A percentile compares a stretch with the other conserved stretches of the same genome.
phyloP scores from a whole-genome alignment of 1,140 invertebrate species.

The Parapsyche elsis region DNA sequence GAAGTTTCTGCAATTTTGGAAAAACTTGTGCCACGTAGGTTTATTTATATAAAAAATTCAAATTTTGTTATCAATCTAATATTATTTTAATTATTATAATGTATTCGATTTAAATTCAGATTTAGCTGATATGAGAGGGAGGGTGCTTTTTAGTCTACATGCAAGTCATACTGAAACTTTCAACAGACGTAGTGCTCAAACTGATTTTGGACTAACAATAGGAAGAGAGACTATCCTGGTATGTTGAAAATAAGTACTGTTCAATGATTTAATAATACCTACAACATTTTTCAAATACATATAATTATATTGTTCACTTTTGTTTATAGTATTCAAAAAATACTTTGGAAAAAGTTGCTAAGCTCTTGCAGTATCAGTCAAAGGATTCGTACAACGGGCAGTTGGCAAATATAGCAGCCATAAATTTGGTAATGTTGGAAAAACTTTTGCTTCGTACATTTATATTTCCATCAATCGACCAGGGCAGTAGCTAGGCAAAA shows the following conservation, averaged over 20 bases:
- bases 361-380: constrained; percentile 65
- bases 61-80: not conserved
- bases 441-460: constrained; percentile 62
- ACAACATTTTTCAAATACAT: too few relatives aligned
- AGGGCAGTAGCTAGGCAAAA: too few relatives aligned
- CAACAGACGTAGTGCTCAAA: too few relatives aligned
- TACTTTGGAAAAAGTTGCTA: constrained; percentile 61
- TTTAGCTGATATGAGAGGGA: constrained; percentile 75
- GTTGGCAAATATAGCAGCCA: constrained; percentile 62
- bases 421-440: constrained; percentile 62
- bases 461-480: too few relatives aligned
- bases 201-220: too few relatives aligned
- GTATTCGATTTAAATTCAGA: constrained; percentile 45
- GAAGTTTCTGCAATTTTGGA: constrained; percentile 72
- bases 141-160: constrained; percentile 80
- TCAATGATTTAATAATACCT: not conserved
- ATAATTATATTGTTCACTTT: not conserved
- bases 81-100: too few relatives aligned
- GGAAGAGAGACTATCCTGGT: constrained; percentile 69
- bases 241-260: not conserved
- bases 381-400: constrained; percentile 67
- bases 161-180: constrained; percentile 76
- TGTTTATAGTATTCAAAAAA: constrained; percentile 65
- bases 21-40: constrained; percentile 76
- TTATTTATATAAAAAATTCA: not conserved